Evolutionary conservation across 1,140 invertebrate species (phyloP), one percentile per base, ranked within the genome.

Genomic region (Ceratina calcarata): DNA sequence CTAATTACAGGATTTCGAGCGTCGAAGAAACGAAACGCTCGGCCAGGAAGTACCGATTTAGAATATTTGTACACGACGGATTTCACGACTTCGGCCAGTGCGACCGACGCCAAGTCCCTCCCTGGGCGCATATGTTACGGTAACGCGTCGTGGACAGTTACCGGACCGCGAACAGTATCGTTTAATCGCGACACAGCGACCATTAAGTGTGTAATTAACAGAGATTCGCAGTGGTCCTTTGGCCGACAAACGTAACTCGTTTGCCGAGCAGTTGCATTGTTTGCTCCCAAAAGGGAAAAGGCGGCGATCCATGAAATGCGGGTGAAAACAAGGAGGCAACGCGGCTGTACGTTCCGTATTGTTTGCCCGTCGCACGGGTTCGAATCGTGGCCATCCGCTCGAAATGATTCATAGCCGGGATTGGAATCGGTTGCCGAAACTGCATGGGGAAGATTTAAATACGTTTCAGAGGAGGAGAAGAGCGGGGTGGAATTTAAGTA

Each of bases 151-250:
- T 51, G 57, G 78, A 24, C 53, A 37, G 51, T 66, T 70, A 77
- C 55, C 53, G 18, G n/a, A 16, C 45, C 37, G 13, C 49, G 13
- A 16, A 15, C 10, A 20, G 51, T 37, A 7, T 60, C 32, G 77
- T 68, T 79, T 82, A 82, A 69, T 60, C 20, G 57, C 57, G 65
- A 82, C 73, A 74, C 71, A 32, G 57, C 49, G 32, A 80, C 69
- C 64, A 80, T 82, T 79, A 79, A 69, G 77, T 74, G 70, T 73
- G 70, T 79, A 82, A 82, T 82, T 80, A 82, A 82, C 77, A 74
- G 64, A 45, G 51, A 69, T 55, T 49, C 57, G 37, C 13, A 67
- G 16, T 1, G 16, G 57, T 0, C 45, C 60, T 22, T 18, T 53
- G 64, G 64, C 49, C 27, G 61, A 61, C 51, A 65, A 81, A 61